A percentile compares a stretch with the other conserved stretches of the same genome.
These are phyloP conservation scores for Diadegma fenestrale DNA, from an alignment of 2,888 invertebrate species.

Conservation along the genomic window DNA sequence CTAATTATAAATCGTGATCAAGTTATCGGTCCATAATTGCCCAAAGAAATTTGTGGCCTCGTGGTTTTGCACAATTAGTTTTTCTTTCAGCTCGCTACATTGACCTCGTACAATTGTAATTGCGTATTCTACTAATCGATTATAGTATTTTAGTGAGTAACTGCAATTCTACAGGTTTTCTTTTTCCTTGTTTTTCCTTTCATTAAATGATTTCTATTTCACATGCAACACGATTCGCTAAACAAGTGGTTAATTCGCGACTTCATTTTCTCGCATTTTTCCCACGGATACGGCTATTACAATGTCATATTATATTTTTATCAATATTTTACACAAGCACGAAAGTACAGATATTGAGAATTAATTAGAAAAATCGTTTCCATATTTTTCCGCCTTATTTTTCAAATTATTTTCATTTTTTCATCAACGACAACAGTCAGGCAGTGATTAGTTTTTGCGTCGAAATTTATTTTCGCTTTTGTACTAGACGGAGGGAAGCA, in stretches of 20 bases:
- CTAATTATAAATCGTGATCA: slow-evolving; percentile 27
- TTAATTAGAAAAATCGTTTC: slow-evolving; percentile 23
- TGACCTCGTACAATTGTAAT: slow-evolving; percentile 58
- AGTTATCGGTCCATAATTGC: slow-evolving; percentile 56
- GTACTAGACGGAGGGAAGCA: slow-evolving; percentile 58
- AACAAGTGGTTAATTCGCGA: slow-evolving; percentile 63
- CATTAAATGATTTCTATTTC: slow-evolving; percentile 61
- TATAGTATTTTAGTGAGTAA: slow-evolving; percentile 66
- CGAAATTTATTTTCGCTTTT: slow-evolving; percentile 54
- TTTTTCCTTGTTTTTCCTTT: slow-evolving; percentile 37
- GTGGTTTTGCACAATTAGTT: slow-evolving; percentile 28
- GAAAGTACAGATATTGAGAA: slow-evolving; percentile 33
- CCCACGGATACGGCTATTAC: slow-evolving; percentile 16
- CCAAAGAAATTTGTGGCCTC: slow-evolving; percentile 37
- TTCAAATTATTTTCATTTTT: slow-evolving; percentile 13
- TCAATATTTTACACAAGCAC: slow-evolving; percentile 44
- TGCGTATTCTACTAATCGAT: slow-evolving; percentile 63
- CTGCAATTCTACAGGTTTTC: slow-evolving; percentile 56
- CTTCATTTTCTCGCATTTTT: slow-evolving; percentile 59
- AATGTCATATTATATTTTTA: slow-evolving; percentile 29
- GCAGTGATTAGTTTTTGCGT: slow-evolving; percentile 57
- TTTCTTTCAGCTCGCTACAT: slow-evolving; percentile 36
- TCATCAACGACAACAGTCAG: slow-evolving; percentile 40
- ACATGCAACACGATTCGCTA: slow-evolving; percentile 68
- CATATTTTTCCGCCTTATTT: slow-evolving; percentile 15